Base-by-base conservation (phyloP, 53 echinoderm and acorn worm genomes). In the Henricia sp. region DNA sequence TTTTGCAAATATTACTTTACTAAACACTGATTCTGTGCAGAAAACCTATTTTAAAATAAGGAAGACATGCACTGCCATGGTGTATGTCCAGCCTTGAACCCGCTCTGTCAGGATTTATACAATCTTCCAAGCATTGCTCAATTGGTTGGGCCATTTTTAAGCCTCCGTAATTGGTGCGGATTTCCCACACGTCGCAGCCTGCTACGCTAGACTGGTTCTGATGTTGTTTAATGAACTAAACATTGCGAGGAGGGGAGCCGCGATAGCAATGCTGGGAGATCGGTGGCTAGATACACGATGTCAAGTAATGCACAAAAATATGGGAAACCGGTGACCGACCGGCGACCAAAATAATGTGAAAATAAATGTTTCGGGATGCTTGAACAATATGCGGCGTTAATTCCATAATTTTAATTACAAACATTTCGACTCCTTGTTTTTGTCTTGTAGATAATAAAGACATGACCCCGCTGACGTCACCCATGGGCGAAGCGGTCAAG, bases 401-500 rank as follows among this genome's bases (percentile, higher is more conserved):
- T n/a, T n/a, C n/a, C 34, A 60, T 20, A 10, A 60, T 60, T 30
- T 30, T 9, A 28, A 29, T 12, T 60, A 0, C 6, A 27, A 0
- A 1, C 0, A 29, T 33, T 60, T 60, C 33, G 8, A 24, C 10
- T 21, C n/a, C 52, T 39, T 50, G 39, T 33, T 16, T 68, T 16
- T 68, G 68, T 85, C 28, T 77, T 76, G 52, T 83, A 91, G 74
- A 83, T 67, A 88, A 93, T 69, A 90, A 95, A 86, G 95, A 95
- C 29, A 95, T 95, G 95, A 92, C 92, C 32, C 95, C 95, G 6
- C 72, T 80, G 80, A 80, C 80, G 64, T 80, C 80, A 80, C 63
- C 80, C 11, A 80, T 80, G 24, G 80, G 80, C 62, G 80, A 80
- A 8, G n/a, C 80, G 63, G 80, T 80, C 50, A 80, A 80, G 48